A percentile compares a stretch with the other conserved stretches of the same genome.
Conservation (phyloP, 2,888 invertebrate genomes). For the Plagiodera versicolora region DNA sequence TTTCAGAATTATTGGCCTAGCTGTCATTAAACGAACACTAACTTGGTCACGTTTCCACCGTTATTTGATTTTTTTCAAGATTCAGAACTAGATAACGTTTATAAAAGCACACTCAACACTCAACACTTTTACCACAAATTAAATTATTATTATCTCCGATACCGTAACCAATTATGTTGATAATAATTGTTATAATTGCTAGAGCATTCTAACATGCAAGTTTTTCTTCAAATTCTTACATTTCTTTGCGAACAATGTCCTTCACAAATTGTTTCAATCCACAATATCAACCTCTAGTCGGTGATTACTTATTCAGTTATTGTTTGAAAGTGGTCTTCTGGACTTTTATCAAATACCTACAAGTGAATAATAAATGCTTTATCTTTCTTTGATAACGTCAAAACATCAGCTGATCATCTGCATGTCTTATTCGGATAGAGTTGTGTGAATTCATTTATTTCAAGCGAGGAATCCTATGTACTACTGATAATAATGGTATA, state of each 20-base stretch:
- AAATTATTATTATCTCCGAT: not conserved
- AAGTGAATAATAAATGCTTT: constrained; percentile 13
- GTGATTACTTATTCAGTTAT: constrained; percentile 4
- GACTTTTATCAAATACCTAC: not conserved
- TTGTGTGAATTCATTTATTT: too few relatives aligned
- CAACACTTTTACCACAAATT: constrained; percentile 1
- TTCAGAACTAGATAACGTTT: not conserved
- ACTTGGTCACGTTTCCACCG: not conserved
- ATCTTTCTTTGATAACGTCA: too few relatives aligned
- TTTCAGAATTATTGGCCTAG: not conserved
- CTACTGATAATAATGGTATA: too few relatives aligned
- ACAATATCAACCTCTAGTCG: not conserved
- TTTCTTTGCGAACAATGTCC: constrained; percentile 10
- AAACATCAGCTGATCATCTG: too few relatives aligned
- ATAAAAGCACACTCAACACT: not conserved
- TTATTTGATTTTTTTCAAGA: not conserved
- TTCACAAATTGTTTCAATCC: constrained; percentile 1
- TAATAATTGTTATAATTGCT: constrained; percentile 4
- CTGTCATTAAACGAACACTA: not conserved
- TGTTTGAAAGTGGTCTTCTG: not conserved
- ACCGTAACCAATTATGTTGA: not conserved
- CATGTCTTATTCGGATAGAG: too few relatives aligned
- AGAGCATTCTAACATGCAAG: constrained; percentile 5
- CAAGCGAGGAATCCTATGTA: too few relatives aligned
- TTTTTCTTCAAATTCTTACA: constrained; percentile 1